Evolutionary conservation across 2,888 invertebrate species (phyloP), one percentile per base, ranked within the genome.

Genomic region (Platynereis dumerilii): DNA sequence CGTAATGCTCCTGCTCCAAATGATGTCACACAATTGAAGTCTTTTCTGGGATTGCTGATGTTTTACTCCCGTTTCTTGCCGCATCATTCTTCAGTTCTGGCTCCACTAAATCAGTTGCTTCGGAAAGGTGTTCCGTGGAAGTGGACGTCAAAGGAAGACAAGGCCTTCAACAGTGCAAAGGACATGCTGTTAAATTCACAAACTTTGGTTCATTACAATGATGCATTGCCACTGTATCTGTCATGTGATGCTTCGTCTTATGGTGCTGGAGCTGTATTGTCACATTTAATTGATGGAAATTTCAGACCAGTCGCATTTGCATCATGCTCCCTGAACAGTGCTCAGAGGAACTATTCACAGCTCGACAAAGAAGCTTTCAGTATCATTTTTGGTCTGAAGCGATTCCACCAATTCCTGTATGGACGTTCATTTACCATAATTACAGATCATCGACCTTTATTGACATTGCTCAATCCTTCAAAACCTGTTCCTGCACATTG

Each of bases 341-440:
- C 64, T n/a, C 59, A 64, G 24, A 34, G 39, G 22, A 64, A 59
- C n/a, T 64, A 64, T 27, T 42, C 57, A n/a, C 45, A 44, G n/a
- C 44, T 60, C 10, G 54, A 64, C 27, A 48, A 26, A 10, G 64
- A 64, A 60, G 64, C 27, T 2, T 17, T 60, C 22, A 54, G 12
- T 17, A 54, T 59, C 0, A 26, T 64, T 12, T 64, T 55, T 17
- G 60, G 64, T 17, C n/a, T 59, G 5, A 59, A 59, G 44, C 12
- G 44, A 24, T 52, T 59, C 22, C 39, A 60, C 29, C 12, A 54
- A 5, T 59, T 27, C n/a, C 22, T 64, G 45, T 64, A 53, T 53
- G 64, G 55, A 5, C 39, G 54, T 26, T 34, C 39, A 7, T 64
- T 64, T 27, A 44, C 28, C 24, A 44, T 64, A 15, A 34, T 59